Evolutionary conservation across 2,113 vertebrate species (phyloP), one percentile per base, ranked within the genome.

Genomic region (Thalassoma bifasciatum): DNA sequence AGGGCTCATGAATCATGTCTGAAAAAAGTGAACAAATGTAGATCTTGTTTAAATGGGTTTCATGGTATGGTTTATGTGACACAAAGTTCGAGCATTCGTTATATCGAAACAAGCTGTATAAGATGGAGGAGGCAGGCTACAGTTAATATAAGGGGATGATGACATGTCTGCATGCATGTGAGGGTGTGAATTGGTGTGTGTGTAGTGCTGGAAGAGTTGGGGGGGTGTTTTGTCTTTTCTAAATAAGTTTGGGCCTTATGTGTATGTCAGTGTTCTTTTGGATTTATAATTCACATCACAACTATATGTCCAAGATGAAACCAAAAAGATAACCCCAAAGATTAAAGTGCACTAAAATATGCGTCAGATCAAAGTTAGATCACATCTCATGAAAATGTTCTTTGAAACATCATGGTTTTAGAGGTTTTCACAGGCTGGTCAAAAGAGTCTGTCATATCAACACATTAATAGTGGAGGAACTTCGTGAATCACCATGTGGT

Each of bases 81-180:
- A 66, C 60, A 82, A 63, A 26, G 30, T 67, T n/a, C 16, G 42
- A 68, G 60, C 72, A 70, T 75, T 69, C 13, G 10, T 78, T 63
- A 37, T 49, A 51, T 58, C 66, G 38, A 82, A 58, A 70, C 65
- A 85, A 79, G 61, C 52, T 47, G 73, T 63, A 23, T 17, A 77
- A 58, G 82, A 72, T 11, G 52, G 69, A 64, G 16, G 59, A 58
- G 57, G 26, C 5, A 10, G 42, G 70, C 11, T 68, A 30, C 30
- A 30, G 30, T 30, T 56, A 60, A 76, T 57, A 37, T 49, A 23
- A 64, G 40, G 62, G 40, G 11, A 46, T 44, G 60, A 77, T 57
- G 46, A 66, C 17, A 54, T 37, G 49, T 81, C 12, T 67, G 61
- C 84, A 86, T 77, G 77, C 75, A 79, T 13, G 60, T 57, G 42